Base-by-base conservation (phyloP, 2,113 vertebrate species). In the Eidolon helvum region DNA sequence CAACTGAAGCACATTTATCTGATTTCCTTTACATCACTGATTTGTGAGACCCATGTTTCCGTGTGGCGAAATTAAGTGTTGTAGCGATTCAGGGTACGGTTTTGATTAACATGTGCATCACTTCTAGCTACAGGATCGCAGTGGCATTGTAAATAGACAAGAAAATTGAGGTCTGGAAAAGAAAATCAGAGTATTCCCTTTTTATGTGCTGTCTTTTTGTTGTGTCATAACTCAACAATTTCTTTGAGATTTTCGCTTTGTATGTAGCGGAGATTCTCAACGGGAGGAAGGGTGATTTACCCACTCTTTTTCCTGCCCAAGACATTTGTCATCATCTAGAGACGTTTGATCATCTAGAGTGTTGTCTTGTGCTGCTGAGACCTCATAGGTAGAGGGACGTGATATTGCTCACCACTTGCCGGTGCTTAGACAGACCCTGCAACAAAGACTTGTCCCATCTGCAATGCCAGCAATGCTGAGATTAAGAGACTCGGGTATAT, bases 241-340 rank as follows among this genome's bases (percentile, higher is more conserved):
- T 53, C 45, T 55, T 72, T n/a, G 59, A 92, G 24, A 66, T 26
- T n/a, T 10, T 84, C 28, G 35, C 38, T 92, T 82, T 63, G 24
- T 66, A 10, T 75, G 2, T 1, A 48, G 19, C 6, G 38, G 19
- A 57, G 5, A 18, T 38, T 74, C 80, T 86, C 22, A 55, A 0
- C 55, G 45, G 24, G 65, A 85, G 11, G 9, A 28, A 66, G 18
- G 33, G 10, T 3, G 28, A 33, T 15, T 45, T 82, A 10, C 1
- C 4, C 0, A 14, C 2, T 2, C 4, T 2, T 2, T 14, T 33
- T 7, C 40, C 4, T 6, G 4, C 82, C n/a, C 48, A 30, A 16
- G 24, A 50, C 66, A 35, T 35, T 87, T 78, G 40, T 66, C 35
- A 61, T 19, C 21, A 87, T 77, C 59, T 50, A 14, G 26, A 43